These are phyloP conservation scores for Calosoma granatense DNA, from an alignment of 1,140 invertebrate genomes.

Conservation along the genomic window DNA sequence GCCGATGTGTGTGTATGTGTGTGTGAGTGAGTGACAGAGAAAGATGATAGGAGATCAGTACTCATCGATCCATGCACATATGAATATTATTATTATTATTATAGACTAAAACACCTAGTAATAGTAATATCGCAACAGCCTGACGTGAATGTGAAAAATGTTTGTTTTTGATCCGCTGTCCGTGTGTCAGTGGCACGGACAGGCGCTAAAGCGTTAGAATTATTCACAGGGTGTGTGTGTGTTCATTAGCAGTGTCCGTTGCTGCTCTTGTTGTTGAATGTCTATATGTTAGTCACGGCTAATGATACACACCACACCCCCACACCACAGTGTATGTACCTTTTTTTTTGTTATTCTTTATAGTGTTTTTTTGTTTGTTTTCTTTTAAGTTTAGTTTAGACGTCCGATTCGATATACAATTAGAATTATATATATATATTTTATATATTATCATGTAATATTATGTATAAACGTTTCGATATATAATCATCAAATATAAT, in stretches of 20 bases:
- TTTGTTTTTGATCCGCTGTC: conserved; percentile 14
- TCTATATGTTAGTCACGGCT: no score
- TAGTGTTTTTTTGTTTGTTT: not conserved
- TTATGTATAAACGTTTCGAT: conserved; percentile 2
- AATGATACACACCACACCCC: not conserved
- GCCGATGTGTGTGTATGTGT: not conserved
- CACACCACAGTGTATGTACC: not conserved
- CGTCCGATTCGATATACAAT: conserved; percentile 4
- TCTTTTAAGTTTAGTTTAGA: not conserved
- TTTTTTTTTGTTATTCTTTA: not conserved
- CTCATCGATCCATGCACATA: conserved; percentile 3
- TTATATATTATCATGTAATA: no score
- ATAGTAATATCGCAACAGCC: conserved; percentile 35
- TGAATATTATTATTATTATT: conserved; percentile 5
- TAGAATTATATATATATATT: not conserved
- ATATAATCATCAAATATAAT: conserved; percentile 1
- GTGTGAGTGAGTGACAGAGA: not conserved
- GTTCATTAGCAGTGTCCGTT: no score
- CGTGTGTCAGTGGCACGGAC: no score
- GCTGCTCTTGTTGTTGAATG: no score
- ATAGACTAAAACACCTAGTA: conserved; percentile 29
- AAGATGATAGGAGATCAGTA: conserved; percentile 8
- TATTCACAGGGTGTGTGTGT: conserved; percentile 18
- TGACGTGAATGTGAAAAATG: conserved; percentile 26
- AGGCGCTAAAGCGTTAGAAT: conserved; percentile 38